phyloP scores from a whole-genome alignment of 2,888 invertebrate genomes.

The Watsonalla binaria region DNA sequence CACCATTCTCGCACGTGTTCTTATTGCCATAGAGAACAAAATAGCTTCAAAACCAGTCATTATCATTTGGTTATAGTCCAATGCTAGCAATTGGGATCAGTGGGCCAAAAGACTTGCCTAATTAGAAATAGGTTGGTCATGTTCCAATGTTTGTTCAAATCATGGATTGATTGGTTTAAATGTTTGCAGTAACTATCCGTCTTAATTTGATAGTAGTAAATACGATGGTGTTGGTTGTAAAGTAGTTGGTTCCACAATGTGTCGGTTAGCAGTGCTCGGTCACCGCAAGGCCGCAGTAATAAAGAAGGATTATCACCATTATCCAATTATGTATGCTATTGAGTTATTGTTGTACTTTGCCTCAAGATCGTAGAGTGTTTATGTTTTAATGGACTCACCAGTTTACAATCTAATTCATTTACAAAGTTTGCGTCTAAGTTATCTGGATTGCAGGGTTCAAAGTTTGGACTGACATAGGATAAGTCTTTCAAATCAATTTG shows the following conservation, averaged over 20 bases:
- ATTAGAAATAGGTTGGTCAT: slow-evolving; percentile 32
- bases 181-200: slow-evolving; percentile 18
- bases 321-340: slow-evolving; percentile 65
- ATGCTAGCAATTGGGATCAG: slow-evolving; percentile 64
- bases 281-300: slow-evolving; percentile 50
- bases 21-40: slow-evolving; percentile 35
- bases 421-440: too few relatives aligned
- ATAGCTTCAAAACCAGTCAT: slow-evolving; percentile 49
- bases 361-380: slow-evolving; percentile 27
- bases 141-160: slow-evolving; percentile 27
- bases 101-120: slow-evolving; percentile 63
- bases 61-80: slow-evolving; percentile 71
- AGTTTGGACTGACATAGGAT: too few relatives aligned
- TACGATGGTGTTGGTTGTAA: slow-evolving; percentile 4
- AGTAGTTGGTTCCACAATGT: slow-evolving; percentile 11
- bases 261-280: slow-evolving; percentile 30
- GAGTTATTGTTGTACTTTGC: slow-evolving; percentile 51
- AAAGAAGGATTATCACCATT: slow-evolving; percentile 58
- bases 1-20: slow-evolving; percentile 1
- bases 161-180: slow-evolving; percentile 30
- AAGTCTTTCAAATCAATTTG: too few relatives aligned
- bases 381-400: slow-evolving; percentile 8
- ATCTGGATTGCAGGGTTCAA: too few relatives aligned
- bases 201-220: slow-evolving; percentile 10
- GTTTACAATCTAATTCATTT: slow-evolving; percentile 16